Conservation (phyloP, 2,797 vertebrate species). For the Bradypus variegatus region DNA sequence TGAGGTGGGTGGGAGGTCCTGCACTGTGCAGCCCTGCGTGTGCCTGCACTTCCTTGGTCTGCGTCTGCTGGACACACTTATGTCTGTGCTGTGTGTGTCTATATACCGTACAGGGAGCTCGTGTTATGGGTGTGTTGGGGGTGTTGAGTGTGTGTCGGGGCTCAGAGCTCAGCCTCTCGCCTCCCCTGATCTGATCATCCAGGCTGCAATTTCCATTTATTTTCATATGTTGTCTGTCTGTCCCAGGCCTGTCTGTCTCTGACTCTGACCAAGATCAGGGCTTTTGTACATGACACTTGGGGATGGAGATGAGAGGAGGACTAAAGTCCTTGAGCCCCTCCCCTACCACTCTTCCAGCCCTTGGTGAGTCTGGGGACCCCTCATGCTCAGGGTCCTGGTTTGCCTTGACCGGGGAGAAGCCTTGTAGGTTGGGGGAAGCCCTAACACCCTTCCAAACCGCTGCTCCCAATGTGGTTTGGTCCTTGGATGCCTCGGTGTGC, state of each 20-base stretch:
- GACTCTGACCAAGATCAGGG: background rate
- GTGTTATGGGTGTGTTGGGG: background rate
- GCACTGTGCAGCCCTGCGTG: background rate
- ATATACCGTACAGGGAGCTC: background rate
- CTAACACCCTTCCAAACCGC: background rate
- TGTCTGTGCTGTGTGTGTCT: background rate
- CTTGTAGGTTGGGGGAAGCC: background rate
- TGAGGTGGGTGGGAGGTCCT: background rate
- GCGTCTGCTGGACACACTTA: background rate
- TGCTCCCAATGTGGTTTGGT: background rate
- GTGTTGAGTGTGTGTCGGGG: background rate
- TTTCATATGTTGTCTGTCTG: background rate
- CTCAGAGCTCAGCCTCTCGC: background rate
- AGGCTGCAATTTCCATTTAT: background rate
- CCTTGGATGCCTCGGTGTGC: background rate
- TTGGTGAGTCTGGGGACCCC: background rate
- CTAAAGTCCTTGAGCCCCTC: background rate
- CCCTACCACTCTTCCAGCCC: background rate
- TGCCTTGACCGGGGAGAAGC: background rate
- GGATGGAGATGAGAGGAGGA: background rate
- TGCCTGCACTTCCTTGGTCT: background rate
- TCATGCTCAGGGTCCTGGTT: background rate
- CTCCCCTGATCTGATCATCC: background rate
- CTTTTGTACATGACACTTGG: background rate
- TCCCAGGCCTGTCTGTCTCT: background rate